These are phyloP conservation scores for Callithrix jacchus DNA, from an alignment of 2,113 vertebrate genomes.

Conservation along the genomic window DNA sequence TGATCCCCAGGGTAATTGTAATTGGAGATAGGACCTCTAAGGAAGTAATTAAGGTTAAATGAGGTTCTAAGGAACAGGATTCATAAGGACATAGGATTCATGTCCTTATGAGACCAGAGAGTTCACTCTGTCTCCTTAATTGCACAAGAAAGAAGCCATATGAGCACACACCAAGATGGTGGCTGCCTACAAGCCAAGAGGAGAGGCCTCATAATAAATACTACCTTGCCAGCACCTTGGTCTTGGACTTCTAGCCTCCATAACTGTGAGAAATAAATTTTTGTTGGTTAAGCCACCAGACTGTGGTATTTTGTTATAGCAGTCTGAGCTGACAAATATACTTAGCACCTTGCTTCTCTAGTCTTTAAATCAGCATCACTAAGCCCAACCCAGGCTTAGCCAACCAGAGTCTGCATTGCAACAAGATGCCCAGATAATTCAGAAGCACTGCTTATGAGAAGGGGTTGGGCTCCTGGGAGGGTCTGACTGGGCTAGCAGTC, in stretches of 20 bases:
- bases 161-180: background rate
- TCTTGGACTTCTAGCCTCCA: background rate
- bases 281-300: background rate
- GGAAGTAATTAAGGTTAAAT: background rate
- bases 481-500: background rate
- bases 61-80: background rate
- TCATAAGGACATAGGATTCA: too few relatives aligned
- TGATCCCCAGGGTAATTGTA: background rate
- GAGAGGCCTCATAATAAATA: background rate
- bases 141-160: background rate
- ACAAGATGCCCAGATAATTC: background rate
- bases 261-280: background rate
- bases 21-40: background rate
- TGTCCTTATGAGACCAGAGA: background rate
- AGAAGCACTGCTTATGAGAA: background rate
- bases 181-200: background rate
- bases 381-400: background rate
- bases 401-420: background rate
- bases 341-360: background rate
- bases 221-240: background rate
- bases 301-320: background rate
- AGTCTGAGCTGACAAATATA: background rate
- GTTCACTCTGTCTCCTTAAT: background rate
- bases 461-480: background rate
- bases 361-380: background rate